A percentile compares a stretch with the other conserved stretches of the same genome.
These are phyloP conservation scores for Ceratitis capitata DNA, from an alignment of 1,140 invertebrate genomes.

Conservation along the genomic window DNA sequence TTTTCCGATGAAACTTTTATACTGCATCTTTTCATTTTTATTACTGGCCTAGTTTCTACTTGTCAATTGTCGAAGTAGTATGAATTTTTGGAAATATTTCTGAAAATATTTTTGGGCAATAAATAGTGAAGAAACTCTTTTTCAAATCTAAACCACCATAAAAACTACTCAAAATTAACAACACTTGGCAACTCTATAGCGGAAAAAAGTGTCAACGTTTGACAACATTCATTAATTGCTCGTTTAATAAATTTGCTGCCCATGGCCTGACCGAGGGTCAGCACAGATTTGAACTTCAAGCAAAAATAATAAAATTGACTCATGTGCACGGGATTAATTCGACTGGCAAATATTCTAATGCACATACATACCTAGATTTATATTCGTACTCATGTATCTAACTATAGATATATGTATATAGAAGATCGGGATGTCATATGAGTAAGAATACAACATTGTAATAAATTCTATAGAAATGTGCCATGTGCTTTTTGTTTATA, in stretches of 20 bases:
- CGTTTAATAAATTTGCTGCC: conserved; percentile 1
- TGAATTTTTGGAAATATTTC: no score
- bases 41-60: no score
- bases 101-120: no score
- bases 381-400: neutral
- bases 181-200: neutral
- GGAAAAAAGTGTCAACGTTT: neutral
- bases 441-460: neutral
- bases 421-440: neutral
- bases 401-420: neutral
- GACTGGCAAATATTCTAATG: neutral
- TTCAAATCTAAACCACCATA: no score
- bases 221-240: conserved; percentile 21
- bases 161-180: no score
- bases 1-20: no score
- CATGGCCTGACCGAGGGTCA: neutral
- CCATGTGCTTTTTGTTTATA: neutral
- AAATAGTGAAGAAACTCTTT: no score
- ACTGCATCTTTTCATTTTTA: no score
- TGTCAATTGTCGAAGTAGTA: no score
- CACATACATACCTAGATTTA: neutral
- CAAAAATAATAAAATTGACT: conserved; percentile 22
- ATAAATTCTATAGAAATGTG: neutral
- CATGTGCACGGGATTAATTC: neutral
- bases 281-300: conserved; percentile 34